Conservation (phyloP, 30 jellyfish, hydroid and myxozoan species). For the Phacellophora camtschatica region DNA sequence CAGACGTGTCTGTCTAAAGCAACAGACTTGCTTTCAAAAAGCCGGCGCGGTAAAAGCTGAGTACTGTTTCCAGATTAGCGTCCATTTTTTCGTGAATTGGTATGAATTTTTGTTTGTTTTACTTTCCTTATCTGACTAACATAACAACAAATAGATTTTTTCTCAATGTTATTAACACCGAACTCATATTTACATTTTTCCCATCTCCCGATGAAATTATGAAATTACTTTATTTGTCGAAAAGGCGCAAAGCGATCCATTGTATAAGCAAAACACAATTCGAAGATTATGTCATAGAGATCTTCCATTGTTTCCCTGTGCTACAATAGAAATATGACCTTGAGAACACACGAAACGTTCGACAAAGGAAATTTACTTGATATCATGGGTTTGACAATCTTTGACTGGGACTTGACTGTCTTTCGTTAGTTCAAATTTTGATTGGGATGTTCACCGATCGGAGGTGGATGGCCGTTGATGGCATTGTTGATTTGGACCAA, state of each 20-base stretch:
- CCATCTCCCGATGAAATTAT: background rate
- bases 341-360: too few species aligned
- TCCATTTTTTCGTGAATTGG: too few species aligned
- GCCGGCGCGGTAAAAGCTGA: background rate
- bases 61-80: too few species aligned
- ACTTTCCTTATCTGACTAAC: background rate
- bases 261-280: slow-evolving; percentile 8
- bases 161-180: background rate
- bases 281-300: slow-evolving; percentile 9
- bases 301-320: slow-evolving; percentile 52
- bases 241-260: background rate
- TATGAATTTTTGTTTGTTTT: too few species aligned
- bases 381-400: too few species aligned
- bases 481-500: too few species aligned
- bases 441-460: background rate
- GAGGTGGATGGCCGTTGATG: background rate
- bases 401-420: too few species aligned
- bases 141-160: background rate
- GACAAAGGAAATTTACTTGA: too few species aligned
- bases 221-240: background rate
- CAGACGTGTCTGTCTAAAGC: too few species aligned
- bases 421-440: background rate
- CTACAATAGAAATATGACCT: slow-evolving; percentile 9
- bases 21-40: too few species aligned
- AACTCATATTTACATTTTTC: background rate